Evolutionary conservation across 2,888 invertebrate species (phyloP).

Genomic region (Harpalus rufipes): DNA sequence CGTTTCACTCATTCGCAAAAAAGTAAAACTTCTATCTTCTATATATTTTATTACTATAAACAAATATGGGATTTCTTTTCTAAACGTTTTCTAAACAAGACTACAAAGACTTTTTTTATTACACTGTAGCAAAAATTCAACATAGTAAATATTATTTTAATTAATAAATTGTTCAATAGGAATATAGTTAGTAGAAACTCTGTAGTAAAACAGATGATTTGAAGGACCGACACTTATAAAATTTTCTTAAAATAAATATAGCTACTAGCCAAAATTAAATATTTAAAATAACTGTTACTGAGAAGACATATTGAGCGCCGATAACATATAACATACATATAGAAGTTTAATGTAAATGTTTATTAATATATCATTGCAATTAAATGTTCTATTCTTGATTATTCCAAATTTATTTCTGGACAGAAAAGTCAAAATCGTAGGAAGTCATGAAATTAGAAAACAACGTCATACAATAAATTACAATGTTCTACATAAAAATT

Average conservation of each 20-base stretch:
- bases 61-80: neutral
- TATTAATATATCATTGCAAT: slow-evolving; percentile 32
- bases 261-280: slow-evolving; percentile 63
- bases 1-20: slow-evolving; percentile 27
- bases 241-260: slow-evolving; percentile 64
- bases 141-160: too few relatives aligned
- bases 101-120: too few relatives aligned
- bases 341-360: slow-evolving; percentile 15
- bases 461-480: neutral
- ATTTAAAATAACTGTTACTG: slow-evolving; percentile 66
- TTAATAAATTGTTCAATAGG: neutral
- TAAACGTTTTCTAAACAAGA: neutral
- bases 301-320: slow-evolving; percentile 39
- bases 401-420: slow-evolving; percentile 7
- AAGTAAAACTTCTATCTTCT: neutral
- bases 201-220: slow-evolving; percentile 5
- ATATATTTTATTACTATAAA: slow-evolving; percentile 52
- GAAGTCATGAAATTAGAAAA: slow-evolving; percentile 16
- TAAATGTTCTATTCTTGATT: slow-evolving; percentile 13
- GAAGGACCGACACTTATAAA: slow-evolving; percentile 63
- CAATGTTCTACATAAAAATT: neutral
- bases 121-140: too few relatives aligned
- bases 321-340: slow-evolving; percentile 39
- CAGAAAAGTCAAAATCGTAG: slow-evolving; percentile 27
- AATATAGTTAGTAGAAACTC: neutral